Evolutionary conservation across 2,797 vertebrate species (phyloP).

Genomic region (Anabacerthia variegaticeps): DNA sequence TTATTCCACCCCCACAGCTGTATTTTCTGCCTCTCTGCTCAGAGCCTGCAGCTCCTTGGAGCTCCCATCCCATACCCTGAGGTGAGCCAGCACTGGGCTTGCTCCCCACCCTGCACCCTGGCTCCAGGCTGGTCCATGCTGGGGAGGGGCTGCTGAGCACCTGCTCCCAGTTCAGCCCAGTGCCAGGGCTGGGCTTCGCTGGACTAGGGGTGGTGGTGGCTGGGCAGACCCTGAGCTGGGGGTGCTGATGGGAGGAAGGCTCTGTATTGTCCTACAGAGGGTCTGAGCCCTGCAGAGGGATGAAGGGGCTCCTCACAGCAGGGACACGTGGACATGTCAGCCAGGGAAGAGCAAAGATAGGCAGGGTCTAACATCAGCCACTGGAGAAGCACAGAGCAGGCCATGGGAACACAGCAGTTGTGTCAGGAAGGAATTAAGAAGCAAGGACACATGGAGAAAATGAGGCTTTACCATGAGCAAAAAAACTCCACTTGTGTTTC

Average conservation of each 20-base stretch:
- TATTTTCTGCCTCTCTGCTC: neutral
- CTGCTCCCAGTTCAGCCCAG: neutral
- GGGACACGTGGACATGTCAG: neutral
- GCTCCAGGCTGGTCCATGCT: neutral
- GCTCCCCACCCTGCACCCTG: neutral
- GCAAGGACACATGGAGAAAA: neutral
- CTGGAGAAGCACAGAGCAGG: neutral
- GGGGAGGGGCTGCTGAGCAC: neutral
- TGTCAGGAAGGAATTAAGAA: neutral
- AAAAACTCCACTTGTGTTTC: neutral
- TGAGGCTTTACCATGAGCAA: neutral
- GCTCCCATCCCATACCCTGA: neutral
- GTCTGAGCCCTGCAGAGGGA: neutral
- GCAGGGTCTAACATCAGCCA: neutral
- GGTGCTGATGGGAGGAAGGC: neutral
- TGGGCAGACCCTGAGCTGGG: neutral
- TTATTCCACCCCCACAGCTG: conserved; percentile 32
- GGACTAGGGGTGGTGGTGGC: too few relatives aligned
- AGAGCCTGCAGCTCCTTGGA: neutral
- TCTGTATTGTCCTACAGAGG: neutral
- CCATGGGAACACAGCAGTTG: neutral
- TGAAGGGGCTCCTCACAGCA: neutral
- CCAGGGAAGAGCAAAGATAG: too few relatives aligned
- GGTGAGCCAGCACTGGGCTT: neutral
- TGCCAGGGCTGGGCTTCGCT: neutral